Conservation (phyloP, 2,888 invertebrate genomes). For the Atethmia centrago region DNA sequence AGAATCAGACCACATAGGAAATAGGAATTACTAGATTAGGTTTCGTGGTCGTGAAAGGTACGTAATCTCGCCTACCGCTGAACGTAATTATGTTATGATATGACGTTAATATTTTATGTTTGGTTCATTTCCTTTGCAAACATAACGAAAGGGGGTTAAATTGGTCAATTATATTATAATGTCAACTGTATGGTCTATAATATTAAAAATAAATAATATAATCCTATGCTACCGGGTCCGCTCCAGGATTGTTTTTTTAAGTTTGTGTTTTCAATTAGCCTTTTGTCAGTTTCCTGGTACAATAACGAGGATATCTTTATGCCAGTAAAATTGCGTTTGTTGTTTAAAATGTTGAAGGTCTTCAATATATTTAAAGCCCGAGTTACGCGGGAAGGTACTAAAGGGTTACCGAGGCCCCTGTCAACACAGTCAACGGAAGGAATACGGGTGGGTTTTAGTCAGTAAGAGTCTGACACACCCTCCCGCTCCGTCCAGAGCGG, state of each 20-base stretch:
- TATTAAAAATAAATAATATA: slow-evolving; percentile 20
- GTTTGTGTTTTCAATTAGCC: background rate
- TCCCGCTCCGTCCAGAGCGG: too few species aligned
- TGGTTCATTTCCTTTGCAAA: slow-evolving; percentile 50
- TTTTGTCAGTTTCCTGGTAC: background rate
- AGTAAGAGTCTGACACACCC: too few species aligned
- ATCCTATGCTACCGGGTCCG: background rate
- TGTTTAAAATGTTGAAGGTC: background rate
- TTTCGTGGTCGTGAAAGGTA: slow-evolving; percentile 61
- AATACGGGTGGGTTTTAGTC: too few species aligned
- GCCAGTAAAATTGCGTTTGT: background rate
- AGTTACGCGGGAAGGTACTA: too few species aligned
- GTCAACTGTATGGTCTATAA: background rate
- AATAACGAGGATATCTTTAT: background rate
- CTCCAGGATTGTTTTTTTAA: too few species aligned
- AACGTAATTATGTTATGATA: slow-evolving; percentile 57
- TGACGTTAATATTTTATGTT: slow-evolving; percentile 54
- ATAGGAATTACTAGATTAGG: slow-evolving; percentile 54
- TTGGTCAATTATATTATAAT: slow-evolving; percentile 4
- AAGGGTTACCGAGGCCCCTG: too few species aligned
- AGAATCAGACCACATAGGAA: slow-evolving; percentile 46
- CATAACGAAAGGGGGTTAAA: slow-evolving; percentile 10
- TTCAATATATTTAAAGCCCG: background rate
- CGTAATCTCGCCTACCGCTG: slow-evolving; percentile 51
- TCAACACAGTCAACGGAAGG: too few species aligned